Conservation (phyloP, 92 coral and sea anemone species). For the Actinernus sp. region DNA sequence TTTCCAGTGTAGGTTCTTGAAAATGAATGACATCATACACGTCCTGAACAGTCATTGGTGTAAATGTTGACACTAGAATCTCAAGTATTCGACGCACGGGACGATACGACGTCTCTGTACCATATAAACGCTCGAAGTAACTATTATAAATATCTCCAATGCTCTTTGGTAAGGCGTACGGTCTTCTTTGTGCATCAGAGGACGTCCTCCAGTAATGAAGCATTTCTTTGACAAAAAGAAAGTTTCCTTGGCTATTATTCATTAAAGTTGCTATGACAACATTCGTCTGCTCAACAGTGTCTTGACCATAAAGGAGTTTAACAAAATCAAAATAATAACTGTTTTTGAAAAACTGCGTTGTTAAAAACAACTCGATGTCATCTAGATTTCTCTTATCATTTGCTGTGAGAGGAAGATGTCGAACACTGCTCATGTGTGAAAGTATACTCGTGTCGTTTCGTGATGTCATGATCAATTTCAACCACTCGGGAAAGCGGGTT, state of each 20-base stretch:
- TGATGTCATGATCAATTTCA: constrained; percentile 62
- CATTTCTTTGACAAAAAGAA: constrained; percentile 69
- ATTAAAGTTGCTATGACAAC: no score
- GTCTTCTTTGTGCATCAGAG: no score
- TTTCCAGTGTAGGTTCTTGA: constrained; percentile 33
- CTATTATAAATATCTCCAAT: constrained; percentile 58
- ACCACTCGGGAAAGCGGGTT: constrained; percentile 63
- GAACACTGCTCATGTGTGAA: no score
- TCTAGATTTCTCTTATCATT: constrained; percentile 48
- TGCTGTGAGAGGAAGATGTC: constrained; percentile 46
- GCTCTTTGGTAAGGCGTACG: no score
- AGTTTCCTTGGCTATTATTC: no score
- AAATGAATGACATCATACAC: constrained; percentile 31
- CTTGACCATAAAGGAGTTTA: no score
- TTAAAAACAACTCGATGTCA: constrained; percentile 55
- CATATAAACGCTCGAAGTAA: constrained; percentile 56
- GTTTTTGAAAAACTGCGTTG: no score
- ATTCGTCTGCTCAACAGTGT: no score
- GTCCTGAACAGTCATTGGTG: constrained; percentile 24
- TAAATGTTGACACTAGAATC: constrained; percentile 61
- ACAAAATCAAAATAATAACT: no score
- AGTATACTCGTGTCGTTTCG: constrained; percentile 51
- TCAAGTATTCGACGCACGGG: constrained; percentile 58
- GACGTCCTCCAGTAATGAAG: no score
- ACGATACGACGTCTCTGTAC: constrained; percentile 33